Conservation (phyloP, 2,113 vertebrate genomes). For the zebrafish (Danio rerio) region GRCz12tu NC_133176.1:45508501-45509000, state of each 20-base stretch:
- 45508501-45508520: conserved; percentile 41
- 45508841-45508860: conserved; percentile 39
- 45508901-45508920: not conserved
- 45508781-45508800: conserved; percentile 9
- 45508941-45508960: not conserved
- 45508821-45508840: conserved; percentile 28
- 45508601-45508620: not conserved
- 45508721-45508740: not conserved
- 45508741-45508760: not conserved
- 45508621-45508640: not conserved
- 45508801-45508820: conserved; percentile 25
- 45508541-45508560: conserved; percentile 4
- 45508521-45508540: conserved; percentile 34
- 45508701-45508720: not conserved
- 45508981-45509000: not conserved
- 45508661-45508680: not conserved
- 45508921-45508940: not conserved
- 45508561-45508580: conserved; percentile 18
- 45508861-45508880: not conserved
- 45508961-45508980: not conserved
- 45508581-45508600: not conserved
- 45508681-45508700: not conserved
- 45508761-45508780: conserved; percentile 9
- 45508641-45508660: not conserved
- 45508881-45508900: not conserved